Base-by-base conservation (phyloP, 2,888 invertebrate species). In the Ormyrus labotus region DNA sequence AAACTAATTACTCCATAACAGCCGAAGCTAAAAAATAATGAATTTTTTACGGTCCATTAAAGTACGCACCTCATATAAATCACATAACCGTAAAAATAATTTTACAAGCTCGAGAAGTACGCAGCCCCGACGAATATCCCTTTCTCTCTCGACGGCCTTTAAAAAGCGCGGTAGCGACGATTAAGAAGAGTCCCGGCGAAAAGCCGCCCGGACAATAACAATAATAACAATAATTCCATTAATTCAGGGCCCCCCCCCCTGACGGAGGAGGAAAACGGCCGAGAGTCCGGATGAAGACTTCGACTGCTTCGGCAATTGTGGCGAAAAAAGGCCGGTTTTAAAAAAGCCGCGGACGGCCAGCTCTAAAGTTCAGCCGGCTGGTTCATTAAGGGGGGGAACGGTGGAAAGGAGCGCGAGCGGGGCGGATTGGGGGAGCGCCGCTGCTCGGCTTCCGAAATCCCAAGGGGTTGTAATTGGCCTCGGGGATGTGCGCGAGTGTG, bases 321-420 rank as follows among this genome's bases (percentile, higher is more conserved):
- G 85, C 84, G 85, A 84, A 83, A 84, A 83, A 83, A 10, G 34
- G 34, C 34, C 34, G 34, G 34, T 34, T 34, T 34, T 55, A 77
- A 71, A 83, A 81, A 84, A 82, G 82, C 83, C 83, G 78, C 76
- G 80, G 81, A 69, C 34, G 34, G 34, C n/a, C 82, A 82, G 82
- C 79, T 82, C 82, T 83, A 84, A 87, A 88, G 86, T 87, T 88
- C 86, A 84, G 87, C 83, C 83, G 85, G 84, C 78, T 83, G 86
- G 86, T 87, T 88, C 86, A 88, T 88, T 88, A 87, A 85, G 83
- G 84, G 84, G 82, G 78, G 84, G 84, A 85, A 83, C 19, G 19
- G 81, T 79, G 34, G 84, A 84, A 85, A 84, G 81, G 81, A 83
- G 82, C 72, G 82, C 80, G 83, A 71, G 78, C 13, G 55, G 65